phyloP scores from a whole-genome alignment of 2,113 vertebrate genomes.

The Hippocampus barbouri region DNA sequence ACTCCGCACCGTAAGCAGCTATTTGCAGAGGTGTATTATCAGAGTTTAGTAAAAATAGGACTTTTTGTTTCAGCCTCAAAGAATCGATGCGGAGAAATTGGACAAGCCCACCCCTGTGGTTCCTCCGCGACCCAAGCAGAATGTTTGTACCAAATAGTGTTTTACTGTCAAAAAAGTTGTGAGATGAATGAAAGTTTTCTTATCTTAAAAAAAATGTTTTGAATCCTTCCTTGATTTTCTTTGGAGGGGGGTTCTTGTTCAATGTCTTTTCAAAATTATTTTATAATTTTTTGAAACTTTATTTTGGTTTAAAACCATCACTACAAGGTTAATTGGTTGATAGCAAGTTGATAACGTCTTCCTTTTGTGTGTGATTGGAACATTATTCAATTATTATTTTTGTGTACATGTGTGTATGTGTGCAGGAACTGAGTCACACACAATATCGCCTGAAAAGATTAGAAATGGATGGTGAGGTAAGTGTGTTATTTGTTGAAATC shows the following conservation, averaged over 20 bases:
- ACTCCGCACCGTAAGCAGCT: neutral
- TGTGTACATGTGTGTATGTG: slow-evolving; percentile 2
- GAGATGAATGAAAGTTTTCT: too few relatives aligned
- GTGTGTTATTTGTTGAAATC: neutral
- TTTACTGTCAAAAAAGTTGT: neutral
- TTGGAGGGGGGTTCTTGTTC: neutral
- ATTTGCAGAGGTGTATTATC: neutral
- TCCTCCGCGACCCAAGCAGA: slow-evolving; percentile 24
- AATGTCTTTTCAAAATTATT: neutral
- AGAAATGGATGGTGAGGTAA: slow-evolving; percentile 25
- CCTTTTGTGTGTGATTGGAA: neutral
- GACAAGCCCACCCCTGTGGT: slow-evolving; percentile 21
- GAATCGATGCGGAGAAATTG: neutral
- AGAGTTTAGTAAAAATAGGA: neutral
- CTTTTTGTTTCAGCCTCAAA: slow-evolving; percentile 31
- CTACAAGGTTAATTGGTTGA: neutral
- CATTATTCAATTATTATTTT: neutral
- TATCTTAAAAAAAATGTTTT: neutral
- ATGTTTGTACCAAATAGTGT: slow-evolving; percentile 25
- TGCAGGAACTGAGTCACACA: slow-evolving; percentile 43
- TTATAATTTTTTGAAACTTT: neutral
- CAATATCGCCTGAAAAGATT: slow-evolving; percentile 19
- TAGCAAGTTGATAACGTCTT: neutral
- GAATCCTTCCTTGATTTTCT: neutral
- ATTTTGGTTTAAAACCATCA: neutral